These are phyloP conservation scores for Heteronetta atricapilla DNA, from an alignment of 2,113 vertebrate genomes.

Conservation along the genomic window DNA sequence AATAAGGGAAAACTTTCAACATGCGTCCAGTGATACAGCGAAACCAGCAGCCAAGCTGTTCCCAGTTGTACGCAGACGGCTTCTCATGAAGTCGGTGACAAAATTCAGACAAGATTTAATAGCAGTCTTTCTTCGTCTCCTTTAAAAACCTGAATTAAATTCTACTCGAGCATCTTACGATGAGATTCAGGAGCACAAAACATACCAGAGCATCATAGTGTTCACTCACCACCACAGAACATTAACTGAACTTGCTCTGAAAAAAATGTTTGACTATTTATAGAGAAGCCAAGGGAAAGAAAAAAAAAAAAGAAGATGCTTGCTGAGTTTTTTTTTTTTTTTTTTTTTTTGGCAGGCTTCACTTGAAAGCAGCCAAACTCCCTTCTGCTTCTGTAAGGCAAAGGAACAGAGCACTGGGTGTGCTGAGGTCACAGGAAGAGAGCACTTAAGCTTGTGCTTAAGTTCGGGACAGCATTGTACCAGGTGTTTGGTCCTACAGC, in stretches of 20 bases:
- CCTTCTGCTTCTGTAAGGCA: constrained; percentile 31
- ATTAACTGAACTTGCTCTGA: constrained; percentile 53
- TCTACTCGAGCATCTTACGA: not conserved
- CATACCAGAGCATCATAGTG: not conserved
- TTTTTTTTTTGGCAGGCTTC: constrained; percentile 48
- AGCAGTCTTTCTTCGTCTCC: not conserved
- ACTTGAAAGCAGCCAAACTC: constrained; percentile 30
- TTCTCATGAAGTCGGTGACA: constrained; percentile 1
- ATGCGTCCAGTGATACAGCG: constrained; percentile 24
- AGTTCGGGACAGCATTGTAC: not conserved
- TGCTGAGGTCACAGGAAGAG: constrained; percentile 22
- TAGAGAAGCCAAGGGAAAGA: not conserved
- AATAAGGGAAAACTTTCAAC: constrained; percentile 36
- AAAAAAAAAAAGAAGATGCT: not conserved
- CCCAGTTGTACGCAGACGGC: constrained; percentile 1
- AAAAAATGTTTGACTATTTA: constrained; percentile 62
- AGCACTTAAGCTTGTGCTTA: not conserved
- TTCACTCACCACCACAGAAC: constrained; percentile 38
- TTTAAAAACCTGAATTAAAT: constrained; percentile 42
- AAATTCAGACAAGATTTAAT: constrained; percentile 16
- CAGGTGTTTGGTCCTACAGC: not conserved
- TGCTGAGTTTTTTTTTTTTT: not conserved
- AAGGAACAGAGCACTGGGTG: not conserved
- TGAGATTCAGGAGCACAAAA: not conserved
- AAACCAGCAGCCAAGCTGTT: constrained; percentile 17